phyloP scores from a whole-genome alignment of 1,140 invertebrate genomes.

The Doryteuthis pealeii region DNA sequence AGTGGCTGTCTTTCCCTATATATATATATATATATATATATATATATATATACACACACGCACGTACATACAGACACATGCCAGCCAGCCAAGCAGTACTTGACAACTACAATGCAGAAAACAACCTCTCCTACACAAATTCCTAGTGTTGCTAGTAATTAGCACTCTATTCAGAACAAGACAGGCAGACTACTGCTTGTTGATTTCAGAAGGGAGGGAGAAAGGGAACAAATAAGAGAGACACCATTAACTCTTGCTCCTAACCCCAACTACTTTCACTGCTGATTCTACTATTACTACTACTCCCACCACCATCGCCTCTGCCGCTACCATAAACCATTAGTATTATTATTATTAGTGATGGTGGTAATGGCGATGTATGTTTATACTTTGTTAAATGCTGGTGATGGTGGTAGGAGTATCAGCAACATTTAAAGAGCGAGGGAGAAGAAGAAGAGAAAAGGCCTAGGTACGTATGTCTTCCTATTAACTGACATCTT shows the following conservation, averaged over 20 bases:
- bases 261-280: not conserved
- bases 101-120: no score
- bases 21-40: not conserved
- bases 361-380: not conserved
- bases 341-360: not conserved
- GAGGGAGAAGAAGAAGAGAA: not conserved
- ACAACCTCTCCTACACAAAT: not conserved
- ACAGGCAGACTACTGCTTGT: no score
- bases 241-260: not conserved
- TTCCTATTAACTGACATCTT: no score
- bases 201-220: no score
- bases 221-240: no score
- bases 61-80: not conserved
- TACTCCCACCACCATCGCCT: not conserved
- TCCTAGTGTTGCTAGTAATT: slow-evolving; percentile 8
- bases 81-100: no score
- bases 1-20: no score
- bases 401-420: no score
- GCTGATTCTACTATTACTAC: not conserved
- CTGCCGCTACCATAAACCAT: not conserved
- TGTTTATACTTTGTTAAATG: no score
- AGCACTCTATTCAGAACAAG: slow-evolving; percentile 5
- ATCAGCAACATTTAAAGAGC: not conserved
- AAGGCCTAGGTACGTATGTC: no score
- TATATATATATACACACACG: not conserved